These are phyloP conservation scores for Sterna hirundo DNA, from an alignment of 2,113 vertebrate species.

Conservation along the genomic window DNA sequence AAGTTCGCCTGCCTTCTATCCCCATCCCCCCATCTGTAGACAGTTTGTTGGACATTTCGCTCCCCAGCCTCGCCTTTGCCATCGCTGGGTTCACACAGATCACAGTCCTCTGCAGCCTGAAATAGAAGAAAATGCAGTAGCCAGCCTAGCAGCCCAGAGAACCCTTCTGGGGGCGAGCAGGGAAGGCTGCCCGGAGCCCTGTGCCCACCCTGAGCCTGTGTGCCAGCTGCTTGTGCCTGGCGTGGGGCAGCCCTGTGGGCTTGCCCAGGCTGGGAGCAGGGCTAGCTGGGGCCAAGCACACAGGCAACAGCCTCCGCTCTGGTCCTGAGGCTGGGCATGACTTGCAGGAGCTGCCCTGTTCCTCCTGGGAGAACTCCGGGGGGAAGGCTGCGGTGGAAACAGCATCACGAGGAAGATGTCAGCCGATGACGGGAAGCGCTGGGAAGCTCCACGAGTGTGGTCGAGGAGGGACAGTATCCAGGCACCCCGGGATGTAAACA, in stretches of 20 bases:
- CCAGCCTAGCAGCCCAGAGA: not conserved
- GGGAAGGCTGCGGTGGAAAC: not conserved
- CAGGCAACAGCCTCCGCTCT: not conserved
- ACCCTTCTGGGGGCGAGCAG: too few relatives aligned
- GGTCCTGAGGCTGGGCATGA: not conserved
- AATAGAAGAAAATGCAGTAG: not conserved
- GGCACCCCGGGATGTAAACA: constrained; percentile 28
- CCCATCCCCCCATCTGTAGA: not conserved
- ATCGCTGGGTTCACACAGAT: accelerated
- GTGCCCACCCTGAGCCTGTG: not conserved
- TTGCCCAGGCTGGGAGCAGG: not conserved
- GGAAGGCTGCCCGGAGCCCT: not conserved
- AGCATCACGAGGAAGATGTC: not conserved
- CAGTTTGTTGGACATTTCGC: not conserved
- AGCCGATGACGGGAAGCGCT: not conserved
- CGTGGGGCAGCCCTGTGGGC: not conserved
- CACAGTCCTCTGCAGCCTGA: not conserved
- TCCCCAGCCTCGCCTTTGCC: not conserved
- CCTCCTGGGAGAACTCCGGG: not conserved
- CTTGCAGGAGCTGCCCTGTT: not conserved
- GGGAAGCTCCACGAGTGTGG: constrained; percentile 1
- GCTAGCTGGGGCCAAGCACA: not conserved
- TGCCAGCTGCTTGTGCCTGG: not conserved
- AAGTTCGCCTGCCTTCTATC: not conserved
- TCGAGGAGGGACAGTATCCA: constrained; percentile 5